Base-by-base conservation (phyloP, 2,888 invertebrate genomes). In the Harpalus rubripes region DNA sequence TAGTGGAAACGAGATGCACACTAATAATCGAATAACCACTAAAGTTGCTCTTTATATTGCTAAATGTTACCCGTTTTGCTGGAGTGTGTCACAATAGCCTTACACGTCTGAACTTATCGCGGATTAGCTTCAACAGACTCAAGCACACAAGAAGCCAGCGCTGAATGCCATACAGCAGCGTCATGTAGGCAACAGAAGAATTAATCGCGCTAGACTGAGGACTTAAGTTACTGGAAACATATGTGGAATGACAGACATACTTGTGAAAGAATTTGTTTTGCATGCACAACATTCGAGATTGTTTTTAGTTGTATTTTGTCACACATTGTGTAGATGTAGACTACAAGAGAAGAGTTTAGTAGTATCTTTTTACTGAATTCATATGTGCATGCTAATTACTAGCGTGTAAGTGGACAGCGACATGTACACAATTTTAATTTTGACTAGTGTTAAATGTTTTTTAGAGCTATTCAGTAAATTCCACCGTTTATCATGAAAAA, bases 151-250 rank as follows among this genome's bases (percentile, higher is more conserved):
- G 63, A 63, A 18, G 18, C 26, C 12, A 26, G 63, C 63, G 63
- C 22, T 26, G 63, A 18, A 63, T 59, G 59, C 63, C 22, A 18
- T 8, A 18, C 5, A 41, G 72, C 72, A 74, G 44, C 72, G 72
- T 22, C 18, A 15, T 18, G 18, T 4, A 41, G 44, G 18, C 44
- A 74, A 74, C 72, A 74, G 72, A 74, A 74, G 72, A 44, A 74
- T 74, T 74, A 74, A 74, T 74, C 72, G 41, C 72, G 72, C 72
- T 74, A 44, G 22, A 74, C 41, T 74, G 72, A 74, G 44, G 4
- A 12, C 52, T 74, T 74, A 74, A 74, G 72, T 74, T 74, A 74
- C 44, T 74, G 72, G 44, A 68, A 39, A 68, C 68, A 68, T 68
- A 68, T 68, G 68, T 68, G 68, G 68, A 74, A 74, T 74, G 72